Conservation (phyloP, 2,888 invertebrate genomes). For the Hymenopus coronatus region DNA sequence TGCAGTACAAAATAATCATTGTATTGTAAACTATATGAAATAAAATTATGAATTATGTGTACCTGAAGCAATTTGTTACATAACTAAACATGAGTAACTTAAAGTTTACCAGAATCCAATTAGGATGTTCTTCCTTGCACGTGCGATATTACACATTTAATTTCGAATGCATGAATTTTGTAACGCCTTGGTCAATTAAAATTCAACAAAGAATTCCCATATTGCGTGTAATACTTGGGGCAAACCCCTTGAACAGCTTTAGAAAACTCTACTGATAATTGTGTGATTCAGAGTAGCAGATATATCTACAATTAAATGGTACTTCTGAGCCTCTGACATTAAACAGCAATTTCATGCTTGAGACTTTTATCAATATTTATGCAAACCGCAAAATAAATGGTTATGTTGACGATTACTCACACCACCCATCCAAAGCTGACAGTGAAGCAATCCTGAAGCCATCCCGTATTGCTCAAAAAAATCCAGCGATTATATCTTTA, state of each 20-base stretch:
- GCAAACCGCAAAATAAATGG: neutral
- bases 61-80: too few species aligned
- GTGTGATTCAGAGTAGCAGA: neutral
- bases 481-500: neutral
- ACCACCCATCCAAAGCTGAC: conserved; percentile 90
- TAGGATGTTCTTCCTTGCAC: too few species aligned
- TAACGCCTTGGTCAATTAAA: too few species aligned
- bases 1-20: too few species aligned
- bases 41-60: too few species aligned
- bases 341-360: neutral
- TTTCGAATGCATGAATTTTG: too few species aligned
- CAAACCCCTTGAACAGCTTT: neutral
- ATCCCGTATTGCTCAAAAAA: neutral
- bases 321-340: neutral
- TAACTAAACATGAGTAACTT: too few species aligned
- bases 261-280: neutral
- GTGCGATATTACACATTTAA: too few species aligned
- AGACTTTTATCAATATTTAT: neutral
- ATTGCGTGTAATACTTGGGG: too few species aligned
- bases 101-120: too few species aligned
- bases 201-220: too few species aligned
- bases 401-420: conserved; percentile 54
- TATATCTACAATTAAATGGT: neutral
- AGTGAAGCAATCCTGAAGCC: conserved; percentile 40
- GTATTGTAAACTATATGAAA: too few species aligned